These are phyloP conservation scores for Macrocentrus cingulum DNA, from an alignment of 1,140 invertebrate genomes.

Conservation along the genomic window DNA sequence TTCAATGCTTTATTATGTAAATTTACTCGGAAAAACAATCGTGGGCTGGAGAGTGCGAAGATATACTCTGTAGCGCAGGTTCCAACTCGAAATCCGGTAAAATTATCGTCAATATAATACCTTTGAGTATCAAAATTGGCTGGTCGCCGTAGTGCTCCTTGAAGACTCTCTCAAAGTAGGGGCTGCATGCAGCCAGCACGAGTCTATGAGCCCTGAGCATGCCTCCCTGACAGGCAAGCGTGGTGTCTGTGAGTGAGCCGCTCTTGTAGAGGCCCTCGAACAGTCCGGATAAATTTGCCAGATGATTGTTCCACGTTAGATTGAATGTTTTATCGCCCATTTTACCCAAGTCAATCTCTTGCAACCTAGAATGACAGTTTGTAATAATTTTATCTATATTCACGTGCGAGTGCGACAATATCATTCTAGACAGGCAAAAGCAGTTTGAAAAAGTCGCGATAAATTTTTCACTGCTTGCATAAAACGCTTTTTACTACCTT, in stretches of 20 bases:
- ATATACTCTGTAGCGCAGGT: too few relatives aligned
- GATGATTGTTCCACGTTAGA: slow-evolving; percentile 75
- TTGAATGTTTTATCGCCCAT: slow-evolving; percentile 70
- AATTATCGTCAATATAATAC: too few relatives aligned
- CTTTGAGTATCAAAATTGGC: slow-evolving; percentile 71
- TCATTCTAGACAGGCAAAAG: too few relatives aligned
- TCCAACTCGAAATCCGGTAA: too few relatives aligned
- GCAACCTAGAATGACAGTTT: not conserved
- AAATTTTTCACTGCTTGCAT: too few relatives aligned
- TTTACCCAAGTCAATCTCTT: slow-evolving; percentile 16
- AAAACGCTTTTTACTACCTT: too few relatives aligned
- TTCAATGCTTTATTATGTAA: too few relatives aligned
- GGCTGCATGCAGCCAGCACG: slow-evolving; percentile 73
- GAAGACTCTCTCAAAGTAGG: slow-evolving; percentile 70
- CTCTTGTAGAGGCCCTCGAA: slow-evolving; percentile 72
- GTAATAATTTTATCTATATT: not conserved
- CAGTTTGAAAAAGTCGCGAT: too few relatives aligned
- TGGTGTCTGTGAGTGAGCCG: slow-evolving; percentile 69
- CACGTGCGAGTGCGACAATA: too few relatives aligned
- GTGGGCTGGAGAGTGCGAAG: too few relatives aligned
- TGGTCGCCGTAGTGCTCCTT: slow-evolving; percentile 73
- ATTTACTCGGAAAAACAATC: too few relatives aligned
- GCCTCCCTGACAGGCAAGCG: slow-evolving; percentile 67
- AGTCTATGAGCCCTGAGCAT: slow-evolving; percentile 70
- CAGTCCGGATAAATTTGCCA: slow-evolving; percentile 70